Evolutionary conservation across 2,888 invertebrate genomes (phyloP).

Genomic region (Mellilla xanthometata): DNA sequence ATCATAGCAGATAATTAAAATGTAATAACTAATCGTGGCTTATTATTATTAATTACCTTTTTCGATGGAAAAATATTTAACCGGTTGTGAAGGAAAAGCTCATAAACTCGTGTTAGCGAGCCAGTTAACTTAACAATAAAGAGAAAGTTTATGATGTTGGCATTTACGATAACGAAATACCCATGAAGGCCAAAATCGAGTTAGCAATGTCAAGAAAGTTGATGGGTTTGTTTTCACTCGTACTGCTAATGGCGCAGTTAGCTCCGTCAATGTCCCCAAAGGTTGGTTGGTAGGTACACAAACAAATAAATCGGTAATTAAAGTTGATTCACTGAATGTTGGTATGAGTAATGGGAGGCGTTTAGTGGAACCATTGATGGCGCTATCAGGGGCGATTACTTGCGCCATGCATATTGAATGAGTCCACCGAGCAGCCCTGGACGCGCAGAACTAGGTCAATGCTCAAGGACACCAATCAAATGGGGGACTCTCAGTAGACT

Average conservation of each 20-base stretch:
- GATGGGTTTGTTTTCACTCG: background rate
- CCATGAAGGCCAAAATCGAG: background rate
- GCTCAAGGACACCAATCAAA: conserved; percentile 21
- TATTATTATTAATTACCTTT: no score
- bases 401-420: conserved; percentile 45
- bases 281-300: background rate
- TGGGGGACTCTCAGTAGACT: background rate
- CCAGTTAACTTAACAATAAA: conserved; percentile 14
- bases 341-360: conserved; percentile 20
- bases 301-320: conserved; percentile 1
- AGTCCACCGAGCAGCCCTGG: conserved; percentile 18
- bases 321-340: conserved; percentile 11
- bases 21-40: no score
- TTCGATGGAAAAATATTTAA: background rate
- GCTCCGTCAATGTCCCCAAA: background rate
- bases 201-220: background rate
- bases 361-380: conserved; percentile 32
- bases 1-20: no score
- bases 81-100: conserved; percentile 12
- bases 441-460: conserved; percentile 25
- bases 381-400: conserved; percentile 36
- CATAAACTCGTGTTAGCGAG: conserved; percentile 13
- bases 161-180: background rate
- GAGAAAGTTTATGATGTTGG: conserved; percentile 13
- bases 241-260: background rate